Evolutionary conservation across 2,797 vertebrate species (phyloP), one percentile per base, ranked within the genome.

Genomic region (Poeciliopsis gracilis): DNA sequence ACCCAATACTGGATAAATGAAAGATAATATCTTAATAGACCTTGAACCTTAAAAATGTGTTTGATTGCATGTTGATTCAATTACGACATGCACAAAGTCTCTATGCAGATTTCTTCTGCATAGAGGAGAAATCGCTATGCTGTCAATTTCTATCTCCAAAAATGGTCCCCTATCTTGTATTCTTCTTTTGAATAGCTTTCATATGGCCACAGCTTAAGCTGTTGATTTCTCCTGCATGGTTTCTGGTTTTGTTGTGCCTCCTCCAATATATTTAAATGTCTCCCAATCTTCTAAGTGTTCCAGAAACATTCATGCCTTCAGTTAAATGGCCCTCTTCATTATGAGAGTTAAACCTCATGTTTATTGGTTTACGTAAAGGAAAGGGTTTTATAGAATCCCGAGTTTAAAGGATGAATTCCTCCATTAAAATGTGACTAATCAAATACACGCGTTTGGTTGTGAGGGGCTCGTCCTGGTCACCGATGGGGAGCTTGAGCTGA

Each of bases 401-500:
- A 13, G 66, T 82, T 77, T 72, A 61, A 43, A 83, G 25, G 28
- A 15, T 45, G 9, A n/a, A 23, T 18, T 30, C 49, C 49, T 46
- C 36, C 7, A 59, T 25, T 33, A 57, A 70, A 51, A 8, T 28
- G 4, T 30, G 10, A 67, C 16, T 33, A 11, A 33, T 57, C 2
- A n/a, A 3, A 67, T 11, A 4, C 47, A 45, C 36, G 45, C 18
- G 7, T 15, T 10, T 16, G 41, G 30, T 66, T 76, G 43, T 25
- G 23, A 25, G 25, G 16, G 41, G 38, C 41, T 77, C 2, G 15
- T 71, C 36, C 46, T 72, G 46, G 51, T 83, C 83, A 82, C 55
- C 72, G 41, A 16, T 46, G 23, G 25, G 25, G 12, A 72, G 41
- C 76, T 75, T 82, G 82, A 81, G 5, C 51, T 43, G 49, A 73